Percentiles rank a stretch among this genome's conserved stretches.
These are phyloP conservation scores for Isoperla grammatica DNA, from an alignment of 2,888 invertebrate species.

Conservation along the genomic window DNA sequence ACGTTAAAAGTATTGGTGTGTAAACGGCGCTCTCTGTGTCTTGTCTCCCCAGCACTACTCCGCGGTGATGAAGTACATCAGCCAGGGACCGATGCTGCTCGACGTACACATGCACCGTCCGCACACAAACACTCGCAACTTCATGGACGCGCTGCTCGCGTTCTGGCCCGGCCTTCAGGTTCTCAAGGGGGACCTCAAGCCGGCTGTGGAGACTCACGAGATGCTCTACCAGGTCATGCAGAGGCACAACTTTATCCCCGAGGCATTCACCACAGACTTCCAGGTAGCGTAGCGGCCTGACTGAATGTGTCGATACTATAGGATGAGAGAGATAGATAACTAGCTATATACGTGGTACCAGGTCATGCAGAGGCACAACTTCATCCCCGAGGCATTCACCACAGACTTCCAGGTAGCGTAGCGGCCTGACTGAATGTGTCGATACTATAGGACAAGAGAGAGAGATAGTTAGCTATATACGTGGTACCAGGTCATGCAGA, in stretches of 20 bases:
- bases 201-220: constrained; percentile 98
- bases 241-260: constrained; percentile 95
- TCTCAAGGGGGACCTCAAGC: constrained; percentile 83
- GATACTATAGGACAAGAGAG: no score
- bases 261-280: constrained; percentile 97
- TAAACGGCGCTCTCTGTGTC: background rate
- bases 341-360: no score
- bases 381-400: no score
- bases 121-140: constrained; percentile 87
- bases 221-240: constrained; percentile 98
- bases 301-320: no score
- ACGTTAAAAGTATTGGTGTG: no score
- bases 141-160: constrained; percentile 95
- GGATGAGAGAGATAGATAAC: no score
- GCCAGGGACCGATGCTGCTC: constrained; percentile 88
- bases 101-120: constrained; percentile 97
- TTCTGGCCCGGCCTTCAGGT: constrained; percentile 98
- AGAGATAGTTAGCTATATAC: no score
- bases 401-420: no score
- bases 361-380: no score
- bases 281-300: constrained; percentile 60
- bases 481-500: no score
- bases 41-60: constrained; percentile 69
- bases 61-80: constrained; percentile 95
- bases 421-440: no score